Evolutionary conservation across 2,888 invertebrate genomes (phyloP).

Genomic region (Rhopalosiphum nymphaeae): DNA sequence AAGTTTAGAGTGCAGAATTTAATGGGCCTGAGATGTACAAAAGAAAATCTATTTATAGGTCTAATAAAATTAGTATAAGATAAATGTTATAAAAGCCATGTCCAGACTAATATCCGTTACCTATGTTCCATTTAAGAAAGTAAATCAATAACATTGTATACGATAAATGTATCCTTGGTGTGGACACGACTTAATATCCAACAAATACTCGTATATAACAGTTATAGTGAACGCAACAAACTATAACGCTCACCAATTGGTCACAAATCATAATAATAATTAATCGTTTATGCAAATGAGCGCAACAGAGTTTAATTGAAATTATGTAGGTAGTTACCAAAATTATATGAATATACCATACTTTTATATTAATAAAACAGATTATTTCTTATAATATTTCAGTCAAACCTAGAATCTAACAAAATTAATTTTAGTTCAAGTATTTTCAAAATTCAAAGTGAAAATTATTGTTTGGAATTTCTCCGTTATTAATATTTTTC

Average conservation of each 20-base stretch:
- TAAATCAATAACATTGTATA: background rate
- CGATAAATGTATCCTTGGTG: background rate
- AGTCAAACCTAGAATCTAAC: background rate
- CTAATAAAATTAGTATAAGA: background rate
- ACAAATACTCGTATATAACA: background rate
- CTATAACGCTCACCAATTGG: background rate
- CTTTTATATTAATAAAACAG: background rate
- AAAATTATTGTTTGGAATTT: background rate
- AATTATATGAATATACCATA: background rate
- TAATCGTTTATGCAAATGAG: background rate
- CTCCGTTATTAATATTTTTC: background rate
- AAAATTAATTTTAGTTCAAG: background rate
- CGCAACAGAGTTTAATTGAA: background rate
- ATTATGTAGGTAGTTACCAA: background rate
- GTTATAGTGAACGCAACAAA: background rate
- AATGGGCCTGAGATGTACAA: background rate
- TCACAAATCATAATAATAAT: background rate
- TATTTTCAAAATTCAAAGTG: background rate
- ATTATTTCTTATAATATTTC: background rate
- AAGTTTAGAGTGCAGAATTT: background rate
- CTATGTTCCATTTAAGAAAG: background rate
- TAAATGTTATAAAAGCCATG: background rate
- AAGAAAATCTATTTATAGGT: background rate
- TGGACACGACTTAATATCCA: background rate
- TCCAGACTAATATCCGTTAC: background rate